phyloP scores from a whole-genome alignment of 2,113 vertebrate genomes.

The Regulus satrapa region DNA sequence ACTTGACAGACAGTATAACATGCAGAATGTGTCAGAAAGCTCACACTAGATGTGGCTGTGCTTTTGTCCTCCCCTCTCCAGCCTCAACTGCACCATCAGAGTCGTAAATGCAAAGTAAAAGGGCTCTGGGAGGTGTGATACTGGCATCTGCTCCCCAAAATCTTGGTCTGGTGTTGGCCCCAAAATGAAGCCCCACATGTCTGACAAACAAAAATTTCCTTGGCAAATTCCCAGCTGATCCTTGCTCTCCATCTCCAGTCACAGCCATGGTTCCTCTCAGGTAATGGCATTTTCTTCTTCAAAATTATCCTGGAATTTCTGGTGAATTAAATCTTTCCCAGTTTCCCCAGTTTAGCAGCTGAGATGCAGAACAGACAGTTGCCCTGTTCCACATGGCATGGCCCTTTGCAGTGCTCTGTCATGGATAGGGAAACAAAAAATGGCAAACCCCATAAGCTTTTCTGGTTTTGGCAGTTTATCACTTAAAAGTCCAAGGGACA shows the following conservation, averaged over 20 bases:
- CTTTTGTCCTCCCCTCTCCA: background rate
- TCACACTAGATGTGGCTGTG: background rate
- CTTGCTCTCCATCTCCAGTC: background rate
- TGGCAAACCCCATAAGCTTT: fast-evolving
- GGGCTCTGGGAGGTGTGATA: background rate
- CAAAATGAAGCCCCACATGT: fast-evolving
- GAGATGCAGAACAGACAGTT: background rate
- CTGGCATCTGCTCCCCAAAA: background rate
- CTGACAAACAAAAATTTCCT: fast-evolving
- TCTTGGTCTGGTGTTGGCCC: background rate
- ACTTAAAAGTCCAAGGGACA: background rate
- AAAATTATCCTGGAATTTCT: background rate
- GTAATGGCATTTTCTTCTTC: background rate
- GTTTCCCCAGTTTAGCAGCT: background rate
- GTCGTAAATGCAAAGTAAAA: background rate
- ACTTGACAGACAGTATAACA: background rate
- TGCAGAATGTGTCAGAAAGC: background rate
- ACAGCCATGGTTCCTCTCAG: fast-evolving
- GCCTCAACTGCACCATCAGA: fast-evolving
- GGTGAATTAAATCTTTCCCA: background rate
- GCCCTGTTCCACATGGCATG: fast-evolving
- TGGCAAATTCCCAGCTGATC: background rate
- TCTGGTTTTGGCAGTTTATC: background rate
- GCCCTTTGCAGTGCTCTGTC: background rate
- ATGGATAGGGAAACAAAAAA: background rate